These are phyloP conservation scores for Drosophila aff. DNA, from an alignment of 1,140 invertebrate genomes.

Conservation along the genomic window DNA sequence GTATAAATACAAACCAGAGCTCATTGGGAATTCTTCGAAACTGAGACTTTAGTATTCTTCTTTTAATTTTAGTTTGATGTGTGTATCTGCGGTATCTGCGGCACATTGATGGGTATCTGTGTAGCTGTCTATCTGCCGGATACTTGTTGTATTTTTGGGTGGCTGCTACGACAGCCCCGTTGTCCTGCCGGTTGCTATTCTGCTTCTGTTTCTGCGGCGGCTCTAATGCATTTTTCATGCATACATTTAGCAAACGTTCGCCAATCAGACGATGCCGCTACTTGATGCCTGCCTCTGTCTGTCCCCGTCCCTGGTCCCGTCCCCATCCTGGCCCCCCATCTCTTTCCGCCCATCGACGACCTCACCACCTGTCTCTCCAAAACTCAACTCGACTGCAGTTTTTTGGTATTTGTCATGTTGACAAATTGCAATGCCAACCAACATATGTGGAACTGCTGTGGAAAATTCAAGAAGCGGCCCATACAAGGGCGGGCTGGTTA, in stretches of 20 bases:
- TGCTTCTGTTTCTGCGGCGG: constrained; percentile 41
- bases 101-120: background rate
- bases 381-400: constrained; percentile 41
- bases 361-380: constrained; percentile 21
- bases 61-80: background rate
- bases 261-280: constrained; percentile 68
- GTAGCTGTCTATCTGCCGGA: background rate
- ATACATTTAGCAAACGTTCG: constrained; percentile 75
- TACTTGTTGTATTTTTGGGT: constrained; percentile 32
- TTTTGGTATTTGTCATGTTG: constrained; percentile 70
- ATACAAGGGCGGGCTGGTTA: background rate
- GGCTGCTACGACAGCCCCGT: constrained; percentile 1
- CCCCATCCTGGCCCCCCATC: background rate
- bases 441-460: constrained; percentile 34
- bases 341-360: background rate
- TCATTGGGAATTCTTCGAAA: background rate
- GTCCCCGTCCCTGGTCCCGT: background rate
- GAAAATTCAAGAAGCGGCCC: constrained; percentile 17
- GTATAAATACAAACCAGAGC: background rate
- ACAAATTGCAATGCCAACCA: constrained; percentile 66
- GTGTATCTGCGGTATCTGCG: background rate
- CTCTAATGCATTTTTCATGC: constrained; percentile 79
- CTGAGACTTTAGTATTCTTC: background rate
- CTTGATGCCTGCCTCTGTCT: constrained; percentile 45
- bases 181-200: constrained; percentile 13